phyloP scores from a whole-genome alignment of 1,140 invertebrate genomes.

The Oryctes rhinoceros region DNA sequence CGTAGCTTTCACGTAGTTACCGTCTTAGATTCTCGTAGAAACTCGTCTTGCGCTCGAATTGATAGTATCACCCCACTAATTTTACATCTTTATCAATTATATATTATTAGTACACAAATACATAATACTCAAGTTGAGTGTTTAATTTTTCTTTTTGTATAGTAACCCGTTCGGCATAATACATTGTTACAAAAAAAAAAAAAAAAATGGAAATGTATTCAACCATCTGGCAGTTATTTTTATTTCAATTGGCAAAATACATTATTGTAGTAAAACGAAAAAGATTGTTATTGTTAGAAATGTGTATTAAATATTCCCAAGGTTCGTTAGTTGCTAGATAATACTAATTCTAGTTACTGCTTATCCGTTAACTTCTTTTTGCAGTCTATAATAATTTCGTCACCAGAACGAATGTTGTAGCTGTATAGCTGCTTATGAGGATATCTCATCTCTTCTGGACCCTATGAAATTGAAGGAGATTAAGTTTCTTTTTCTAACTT shows the following conservation, averaged over 20 bases:
- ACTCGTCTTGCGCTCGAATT: too few species aligned
- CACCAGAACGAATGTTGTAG: slow-evolving; percentile 88
- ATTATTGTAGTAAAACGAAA: not conserved
- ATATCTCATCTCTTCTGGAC: slow-evolving; percentile 88
- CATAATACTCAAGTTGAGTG: not conserved
- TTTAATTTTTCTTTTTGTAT: not conserved
- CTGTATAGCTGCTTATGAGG: slow-evolving; percentile 89
- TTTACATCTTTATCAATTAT: too few species aligned
- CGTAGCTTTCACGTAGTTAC: too few species aligned
- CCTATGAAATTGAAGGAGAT: slow-evolving; percentile 62
- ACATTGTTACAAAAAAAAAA: not conserved
- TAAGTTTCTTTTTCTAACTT: not conserved
- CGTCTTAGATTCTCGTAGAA: too few species aligned
- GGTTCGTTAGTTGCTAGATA: not conserved
- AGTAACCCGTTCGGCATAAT: not conserved
- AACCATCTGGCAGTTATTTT: slow-evolving; percentile 30
- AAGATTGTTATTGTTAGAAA: slow-evolving; percentile 3
- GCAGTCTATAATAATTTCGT: slow-evolving; percentile 89
- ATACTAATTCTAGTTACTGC: slow-evolving; percentile 22
- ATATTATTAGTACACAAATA: slow-evolving; percentile 6
- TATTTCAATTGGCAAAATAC: slow-evolving; percentile 29
- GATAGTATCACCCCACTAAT: too few species aligned
- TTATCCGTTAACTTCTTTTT: slow-evolving; percentile 60
- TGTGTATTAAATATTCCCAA: slow-evolving; percentile 7
- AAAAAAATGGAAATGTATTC: slow-evolving; percentile 18